Evolutionary conservation across 2,113 vertebrate species (phyloP).

Genomic region (Malurus alboscapulatus): DNA sequence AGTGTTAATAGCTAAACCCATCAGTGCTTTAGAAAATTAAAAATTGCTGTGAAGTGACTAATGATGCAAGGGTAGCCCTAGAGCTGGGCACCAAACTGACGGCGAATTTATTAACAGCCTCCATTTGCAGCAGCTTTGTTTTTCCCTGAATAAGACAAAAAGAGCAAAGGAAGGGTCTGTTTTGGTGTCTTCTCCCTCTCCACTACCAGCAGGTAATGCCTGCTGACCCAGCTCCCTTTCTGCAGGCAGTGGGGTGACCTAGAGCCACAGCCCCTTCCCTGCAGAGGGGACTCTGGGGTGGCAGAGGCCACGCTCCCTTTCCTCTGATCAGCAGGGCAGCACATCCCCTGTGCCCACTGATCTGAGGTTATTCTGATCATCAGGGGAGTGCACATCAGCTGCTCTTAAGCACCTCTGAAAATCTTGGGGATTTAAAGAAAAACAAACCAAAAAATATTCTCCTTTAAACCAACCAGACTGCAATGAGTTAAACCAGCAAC

Average conservation of each 20-base stretch:
- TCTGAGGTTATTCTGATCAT: background rate
- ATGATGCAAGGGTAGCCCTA: background rate
- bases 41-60: background rate
- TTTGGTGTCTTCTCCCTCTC: background rate
- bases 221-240: background rate
- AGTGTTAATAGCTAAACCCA: constrained; percentile 25
- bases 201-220: background rate
- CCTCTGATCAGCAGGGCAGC: background rate
- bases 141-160: background rate
- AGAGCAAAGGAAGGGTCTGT: background rate
- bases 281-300: background rate
- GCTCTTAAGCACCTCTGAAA: background rate
- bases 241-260: too few relatives aligned
- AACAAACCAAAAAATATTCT: background rate
- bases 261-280: background rate
- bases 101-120: background rate
- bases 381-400: background rate
- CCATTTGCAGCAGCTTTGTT: background rate
- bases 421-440: background rate
- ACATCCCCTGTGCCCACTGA: background rate
- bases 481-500: background rate
- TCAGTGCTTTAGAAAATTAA: background rate
- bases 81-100: background rate
- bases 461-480: background rate
- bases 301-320: background rate